Percentiles rank a stretch among this genome's conserved stretches.
Evolutionary conservation across 2,888 invertebrate genomes (phyloP).

Genomic region (Cantharis rufa): DNA sequence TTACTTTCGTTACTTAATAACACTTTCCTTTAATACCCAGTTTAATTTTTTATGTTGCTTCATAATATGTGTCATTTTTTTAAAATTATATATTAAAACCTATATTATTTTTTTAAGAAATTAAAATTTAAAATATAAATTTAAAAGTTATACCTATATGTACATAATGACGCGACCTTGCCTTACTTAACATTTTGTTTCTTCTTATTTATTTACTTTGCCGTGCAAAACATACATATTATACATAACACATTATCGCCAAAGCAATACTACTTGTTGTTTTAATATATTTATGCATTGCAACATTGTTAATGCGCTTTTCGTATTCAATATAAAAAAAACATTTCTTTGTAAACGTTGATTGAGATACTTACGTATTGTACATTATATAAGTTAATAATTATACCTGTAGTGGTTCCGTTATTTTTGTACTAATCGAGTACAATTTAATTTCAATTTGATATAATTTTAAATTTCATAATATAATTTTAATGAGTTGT

Average conservation of each 20-base stretch:
- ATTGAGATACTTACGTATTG: background rate
- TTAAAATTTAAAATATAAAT: background rate
- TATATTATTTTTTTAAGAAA: background rate
- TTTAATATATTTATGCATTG: background rate
- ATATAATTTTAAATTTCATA: background rate
- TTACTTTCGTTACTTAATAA: slow-evolving; percentile 1
- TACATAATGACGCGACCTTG: background rate
- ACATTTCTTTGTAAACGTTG: background rate
- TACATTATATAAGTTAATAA: background rate
- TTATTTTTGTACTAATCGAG: background rate
- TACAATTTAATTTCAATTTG: background rate
- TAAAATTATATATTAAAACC: background rate
- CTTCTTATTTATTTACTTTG: background rate
- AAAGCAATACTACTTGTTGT: no score
- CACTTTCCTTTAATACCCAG: background rate
- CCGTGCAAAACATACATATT: background rate
- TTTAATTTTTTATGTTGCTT: background rate
- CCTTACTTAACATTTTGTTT: background rate
- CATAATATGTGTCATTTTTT: background rate
- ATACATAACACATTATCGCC: background rate
- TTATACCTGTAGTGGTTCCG: background rate
- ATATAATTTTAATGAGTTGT: background rate
- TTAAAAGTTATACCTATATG: no score
- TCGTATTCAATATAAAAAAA: background rate
- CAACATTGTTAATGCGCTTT: background rate